phyloP scores from a whole-genome alignment of 2,888 invertebrate species.

The Tyria jacobaeae region DNA sequence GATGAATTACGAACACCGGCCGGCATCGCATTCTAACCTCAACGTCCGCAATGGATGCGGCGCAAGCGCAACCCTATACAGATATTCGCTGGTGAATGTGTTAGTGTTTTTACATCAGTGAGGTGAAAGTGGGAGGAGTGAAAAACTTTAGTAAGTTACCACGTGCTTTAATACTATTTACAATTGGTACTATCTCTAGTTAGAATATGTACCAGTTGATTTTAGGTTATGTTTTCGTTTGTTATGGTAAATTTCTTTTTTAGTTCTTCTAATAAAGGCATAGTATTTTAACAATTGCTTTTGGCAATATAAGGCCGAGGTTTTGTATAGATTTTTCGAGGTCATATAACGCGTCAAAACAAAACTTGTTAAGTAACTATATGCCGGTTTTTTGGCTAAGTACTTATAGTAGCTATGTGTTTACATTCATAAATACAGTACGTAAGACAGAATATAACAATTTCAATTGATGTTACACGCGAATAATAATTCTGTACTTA shows the following conservation, averaged over 20 bases:
- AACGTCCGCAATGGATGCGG: slow-evolving; percentile 62
- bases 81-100: slow-evolving; percentile 68
- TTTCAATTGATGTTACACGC: neutral
- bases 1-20: slow-evolving; percentile 56
- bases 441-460: neutral
- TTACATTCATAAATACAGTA: neutral
- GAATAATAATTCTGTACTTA: slow-evolving; percentile 1
- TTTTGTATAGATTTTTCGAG: slow-evolving; percentile 16
- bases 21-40: slow-evolving; percentile 61
- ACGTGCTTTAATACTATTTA: slow-evolving; percentile 10
- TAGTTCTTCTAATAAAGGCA: neutral
- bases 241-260: slow-evolving; percentile 5
- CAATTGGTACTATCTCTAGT: neutral
- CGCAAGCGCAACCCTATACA: slow-evolving; percentile 65
- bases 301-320: slow-evolving; percentile 2
- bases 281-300: slow-evolving; percentile 6
- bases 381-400: slow-evolving; percentile 2
- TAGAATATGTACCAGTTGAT: neutral
- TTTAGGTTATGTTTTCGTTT: slow-evolving; percentile 20
- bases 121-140: slow-evolving; percentile 61
- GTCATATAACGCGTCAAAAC: slow-evolving; percentile 15
- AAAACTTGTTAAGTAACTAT: slow-evolving; percentile 14
- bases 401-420: slow-evolving; percentile 2
- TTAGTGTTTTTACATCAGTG: slow-evolving; percentile 78
- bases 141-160: slow-evolving; percentile 37